Evolutionary conservation across 2,888 invertebrate genomes (phyloP).

Genomic region (Xestia c-nigrum): DNA sequence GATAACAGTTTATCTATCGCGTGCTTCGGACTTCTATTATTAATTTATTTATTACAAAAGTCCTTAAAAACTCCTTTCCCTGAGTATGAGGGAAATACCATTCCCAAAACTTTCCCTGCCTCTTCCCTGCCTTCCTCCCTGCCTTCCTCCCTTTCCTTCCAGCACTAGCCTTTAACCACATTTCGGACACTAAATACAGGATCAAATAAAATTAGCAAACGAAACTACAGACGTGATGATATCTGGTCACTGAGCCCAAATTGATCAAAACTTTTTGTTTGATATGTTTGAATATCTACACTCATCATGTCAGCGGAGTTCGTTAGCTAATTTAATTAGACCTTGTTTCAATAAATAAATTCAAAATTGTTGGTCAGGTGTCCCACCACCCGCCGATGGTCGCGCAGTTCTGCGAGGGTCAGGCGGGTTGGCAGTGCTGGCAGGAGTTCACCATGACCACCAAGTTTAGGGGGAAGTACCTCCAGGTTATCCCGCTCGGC

Average conservation of each 20-base stretch:
- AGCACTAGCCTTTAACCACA: slow-evolving; percentile 63
- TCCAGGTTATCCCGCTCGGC: slow-evolving; percentile 95
- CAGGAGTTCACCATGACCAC: slow-evolving; percentile 99
- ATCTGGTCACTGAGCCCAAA: slow-evolving; percentile 3
- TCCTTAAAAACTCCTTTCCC: neutral
- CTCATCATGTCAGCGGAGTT: neutral
- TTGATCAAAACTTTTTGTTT: neutral
- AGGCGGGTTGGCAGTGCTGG: slow-evolving; percentile 97
- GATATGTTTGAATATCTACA: neutral
- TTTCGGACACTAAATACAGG: slow-evolving; percentile 37
- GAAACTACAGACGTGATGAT: neutral
- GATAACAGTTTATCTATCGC: neutral
- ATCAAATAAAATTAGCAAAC: neutral
- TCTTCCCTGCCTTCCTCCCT: slow-evolving; percentile 29
- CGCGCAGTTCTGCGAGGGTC: slow-evolving; percentile 98
- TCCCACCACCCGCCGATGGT: slow-evolving; percentile 99
- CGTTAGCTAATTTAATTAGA: neutral
- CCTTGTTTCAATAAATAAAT: slow-evolving; percentile 45
- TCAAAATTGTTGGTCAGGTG: slow-evolving; percentile 87
- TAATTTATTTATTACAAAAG: neutral
- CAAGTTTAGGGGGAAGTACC: slow-evolving; percentile 99
- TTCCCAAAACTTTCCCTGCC: slow-evolving; percentile 12
- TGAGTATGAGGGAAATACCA: neutral
- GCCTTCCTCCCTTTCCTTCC: slow-evolving; percentile 50
- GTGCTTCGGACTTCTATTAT: neutral